phyloP scores from a whole-genome alignment of 2,888 invertebrate species.

The Limnephilus auricula region DNA sequence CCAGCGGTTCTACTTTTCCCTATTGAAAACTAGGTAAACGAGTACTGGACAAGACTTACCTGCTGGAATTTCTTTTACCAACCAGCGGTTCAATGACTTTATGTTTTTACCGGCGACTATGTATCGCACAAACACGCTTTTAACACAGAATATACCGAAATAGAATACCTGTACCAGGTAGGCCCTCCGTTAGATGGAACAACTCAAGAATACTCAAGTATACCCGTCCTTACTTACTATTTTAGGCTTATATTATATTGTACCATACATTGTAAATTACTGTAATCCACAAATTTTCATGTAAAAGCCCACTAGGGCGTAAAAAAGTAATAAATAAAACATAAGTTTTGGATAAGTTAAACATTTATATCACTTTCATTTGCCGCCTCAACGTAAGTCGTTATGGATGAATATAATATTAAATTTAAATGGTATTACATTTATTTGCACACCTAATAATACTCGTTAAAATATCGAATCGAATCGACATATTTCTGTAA shows the following conservation, averaged over 20 bases:
- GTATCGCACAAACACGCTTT: background rate
- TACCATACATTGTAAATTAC: too few relatives aligned
- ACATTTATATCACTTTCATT: background rate
- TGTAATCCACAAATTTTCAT: too few relatives aligned
- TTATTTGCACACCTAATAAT: too few relatives aligned
- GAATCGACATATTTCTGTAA: too few relatives aligned
- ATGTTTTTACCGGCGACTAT: background rate
- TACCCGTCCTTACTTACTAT: too few relatives aligned
- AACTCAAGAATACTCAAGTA: background rate
- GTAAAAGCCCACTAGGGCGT: too few relatives aligned
- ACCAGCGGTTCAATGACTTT: slow-evolving; percentile 36
- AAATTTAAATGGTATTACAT: too few relatives aligned
- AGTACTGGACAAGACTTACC: slow-evolving; percentile 18
- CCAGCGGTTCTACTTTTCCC: slow-evolving; percentile 54
- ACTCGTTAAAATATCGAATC: too few relatives aligned
- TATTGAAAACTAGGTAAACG: slow-evolving; percentile 59
- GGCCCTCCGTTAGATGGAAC: background rate
- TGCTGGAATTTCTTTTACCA: slow-evolving; percentile 39
- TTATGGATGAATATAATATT: background rate
- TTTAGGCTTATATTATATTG: too few relatives aligned
- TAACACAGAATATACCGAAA: background rate
- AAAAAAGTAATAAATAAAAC: too few relatives aligned
- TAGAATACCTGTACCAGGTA: background rate
- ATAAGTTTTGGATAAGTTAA: background rate
- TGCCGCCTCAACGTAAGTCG: background rate